Evolutionary conservation across 92 coral and sea anemone species (phyloP), one percentile per base, ranked within the genome.

Genomic region (Porites lobata): DNA sequence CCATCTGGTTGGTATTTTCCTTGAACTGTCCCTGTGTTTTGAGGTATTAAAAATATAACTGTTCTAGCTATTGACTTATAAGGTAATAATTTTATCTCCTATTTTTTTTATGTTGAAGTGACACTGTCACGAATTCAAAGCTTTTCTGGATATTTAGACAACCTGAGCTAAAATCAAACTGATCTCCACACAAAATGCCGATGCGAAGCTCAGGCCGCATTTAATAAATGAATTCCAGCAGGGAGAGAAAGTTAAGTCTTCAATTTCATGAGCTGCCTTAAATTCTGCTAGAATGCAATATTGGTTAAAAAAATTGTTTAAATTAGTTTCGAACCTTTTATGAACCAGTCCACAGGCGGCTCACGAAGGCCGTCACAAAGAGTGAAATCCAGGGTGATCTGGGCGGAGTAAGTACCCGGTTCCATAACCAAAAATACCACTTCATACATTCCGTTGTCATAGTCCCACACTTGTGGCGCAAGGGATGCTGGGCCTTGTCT

Each of bases 401-500:
- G 92, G 12, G 92, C 95, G 13, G 70, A 72, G 90, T 96, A 96
- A 79, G 52, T 32, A 10, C 98, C 98, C 66, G 97, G 94, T 65
- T 96, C 98, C 75, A 86, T 72, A 9, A 84, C 87, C 53, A 96
- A 74, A 76, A 94, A 89, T 62, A 92, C 78, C 47, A 88, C 97
- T 63, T 96, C 96, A 69, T 96, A 96, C 50, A 90, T 64, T 32
- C 98, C 98, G 69, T 94, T 90, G 50, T 88, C 79, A 62, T 84
- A 95, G 69, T 96, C 98, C 75, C 93, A 89, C 18, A 96, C 90
- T 22, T 92, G 81, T 14, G 98, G 95, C 71, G 91, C 93, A 65
- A 96, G 91, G 77, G 96, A 93, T 80, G 96, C 86, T 72, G 98
- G 98, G 26, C 98, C 98, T 92, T 92, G 94, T 64, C 95, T 92